phyloP scores from a whole-genome alignment of 2,888 invertebrate species.

The Drosophila mettleri region DNA sequence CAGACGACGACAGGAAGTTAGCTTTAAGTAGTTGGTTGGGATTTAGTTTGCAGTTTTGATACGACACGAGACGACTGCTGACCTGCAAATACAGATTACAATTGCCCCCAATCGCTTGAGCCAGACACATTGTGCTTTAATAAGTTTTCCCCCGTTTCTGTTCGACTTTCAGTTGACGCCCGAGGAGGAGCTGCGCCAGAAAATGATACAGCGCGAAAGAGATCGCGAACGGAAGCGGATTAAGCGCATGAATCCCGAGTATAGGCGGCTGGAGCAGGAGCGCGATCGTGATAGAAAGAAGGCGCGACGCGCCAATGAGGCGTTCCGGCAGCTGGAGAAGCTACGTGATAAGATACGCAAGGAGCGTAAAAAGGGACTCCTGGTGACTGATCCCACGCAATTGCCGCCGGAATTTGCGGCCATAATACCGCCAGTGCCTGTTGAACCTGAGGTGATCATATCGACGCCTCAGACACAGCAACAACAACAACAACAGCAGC shows the following conservation, averaged over 20 bases:
- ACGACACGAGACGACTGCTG: constrained; percentile 28
- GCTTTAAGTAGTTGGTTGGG: constrained; percentile 32
- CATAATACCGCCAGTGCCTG: constrained; percentile 76
- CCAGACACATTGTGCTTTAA: constrained; percentile 67
- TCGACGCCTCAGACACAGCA: constrained; percentile 63
- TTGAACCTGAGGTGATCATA: constrained; percentile 81
- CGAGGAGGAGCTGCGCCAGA: constrained; percentile 82
- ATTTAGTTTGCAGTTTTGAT: constrained; percentile 1
- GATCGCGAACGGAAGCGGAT: constrained; percentile 84
- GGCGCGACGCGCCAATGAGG: constrained; percentile 82
- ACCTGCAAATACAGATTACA: constrained; percentile 28
- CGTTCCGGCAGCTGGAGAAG: constrained; percentile 82
- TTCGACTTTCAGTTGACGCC: constrained; percentile 78
- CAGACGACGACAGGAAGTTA: constrained; percentile 11
- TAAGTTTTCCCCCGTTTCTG: constrained; percentile 47
- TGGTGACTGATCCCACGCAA: constrained; percentile 76
- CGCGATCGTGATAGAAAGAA: constrained; percentile 83
- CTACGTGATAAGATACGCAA: constrained; percentile 83
- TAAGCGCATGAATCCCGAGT: constrained; percentile 83
- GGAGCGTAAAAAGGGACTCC: constrained; percentile 82
- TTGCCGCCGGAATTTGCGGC: constrained; percentile 78
- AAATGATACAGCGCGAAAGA: constrained; percentile 83
- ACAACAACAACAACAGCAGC: constrained; percentile 50
- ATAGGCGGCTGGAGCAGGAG: constrained; percentile 82
- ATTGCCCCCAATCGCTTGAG: constrained; percentile 36